phyloP scores from a whole-genome alignment of 2,888 invertebrate species.

The Mythimna loreyi region DNA sequence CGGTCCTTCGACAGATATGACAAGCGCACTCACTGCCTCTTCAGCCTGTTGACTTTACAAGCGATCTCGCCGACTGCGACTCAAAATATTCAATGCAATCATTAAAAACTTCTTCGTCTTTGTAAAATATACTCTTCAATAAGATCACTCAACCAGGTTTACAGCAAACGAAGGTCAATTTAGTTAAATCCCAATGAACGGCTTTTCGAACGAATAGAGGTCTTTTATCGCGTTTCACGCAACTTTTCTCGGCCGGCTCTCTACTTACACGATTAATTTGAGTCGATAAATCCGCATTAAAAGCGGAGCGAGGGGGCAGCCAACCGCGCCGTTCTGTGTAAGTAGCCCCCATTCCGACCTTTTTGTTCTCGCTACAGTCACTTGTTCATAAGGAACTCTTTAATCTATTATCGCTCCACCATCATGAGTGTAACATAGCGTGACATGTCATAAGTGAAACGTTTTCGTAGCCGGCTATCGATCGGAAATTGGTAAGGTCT shows the following conservation, averaged over 20 bases:
- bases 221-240: conserved; percentile 88
- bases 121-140: conserved; percentile 19
- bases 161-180: conserved; percentile 75
- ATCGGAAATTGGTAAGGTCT: conserved; percentile 78
- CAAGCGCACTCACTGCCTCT: conserved; percentile 29
- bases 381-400: conserved; percentile 75
- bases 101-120: conserved; percentile 13
- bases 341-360: conserved; percentile 82
- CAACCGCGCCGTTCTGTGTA: conserved; percentile 84
- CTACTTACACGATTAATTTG: conserved; percentile 90
- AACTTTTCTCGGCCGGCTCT: conserved; percentile 85
- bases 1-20: conserved; percentile 33
- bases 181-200: conserved; percentile 81
- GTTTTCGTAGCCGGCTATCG: conserved; percentile 72
- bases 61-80: conserved; percentile 4
- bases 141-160: conserved; percentile 64
- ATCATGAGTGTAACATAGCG: conserved; percentile 66
- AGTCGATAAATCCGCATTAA: conserved; percentile 90
- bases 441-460: conserved; percentile 70
- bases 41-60: conserved; percentile 17
- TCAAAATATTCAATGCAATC: conserved; percentile 29
- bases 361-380: conserved; percentile 81
- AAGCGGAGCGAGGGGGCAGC: conserved; percentile 84
- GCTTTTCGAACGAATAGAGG: conserved; percentile 80
- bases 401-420: conserved; percentile 72